Evolutionary conservation across 2,888 invertebrate genomes (phyloP).

Genomic region (Drosophila imparisetae): DNA sequence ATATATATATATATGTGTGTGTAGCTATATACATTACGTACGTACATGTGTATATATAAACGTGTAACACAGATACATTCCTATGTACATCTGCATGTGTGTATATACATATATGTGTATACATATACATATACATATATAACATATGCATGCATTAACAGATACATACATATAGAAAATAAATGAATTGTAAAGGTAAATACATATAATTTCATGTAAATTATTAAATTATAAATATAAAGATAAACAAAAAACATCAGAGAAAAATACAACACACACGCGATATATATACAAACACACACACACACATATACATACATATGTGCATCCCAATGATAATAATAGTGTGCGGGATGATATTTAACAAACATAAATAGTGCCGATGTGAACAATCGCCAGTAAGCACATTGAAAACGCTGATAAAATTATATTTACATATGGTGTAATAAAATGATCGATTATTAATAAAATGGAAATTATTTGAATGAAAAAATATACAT

Average conservation of each 20-base stretch:
- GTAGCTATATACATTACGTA: constrained; percentile 7
- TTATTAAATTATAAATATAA: constrained; percentile 52
- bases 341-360: constrained; percentile 33
- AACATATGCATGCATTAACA: constrained; percentile 14
- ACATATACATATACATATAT: constrained; percentile 24
- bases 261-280: constrained; percentile 16
- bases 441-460: constrained; percentile 76
- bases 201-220: constrained; percentile 67
- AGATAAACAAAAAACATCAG: constrained; percentile 5
- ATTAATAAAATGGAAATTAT: constrained; percentile 68
- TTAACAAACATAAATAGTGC: constrained; percentile 21
- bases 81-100: constrained; percentile 38
- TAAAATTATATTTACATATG: constrained; percentile 77
- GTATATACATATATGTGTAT: constrained; percentile 31
- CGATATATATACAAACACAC: constrained; percentile 27
- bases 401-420: constrained; percentile 56
- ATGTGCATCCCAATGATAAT: constrained; percentile 43
- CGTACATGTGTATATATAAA: constrained; percentile 30
- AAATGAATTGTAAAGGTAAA: constrained; percentile 46
- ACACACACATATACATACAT: constrained; percentile 13
- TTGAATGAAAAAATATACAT: constrained; percentile 47
- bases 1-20: constrained; percentile 16
- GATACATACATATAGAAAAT: constrained; percentile 39
- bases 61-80: constrained; percentile 17
- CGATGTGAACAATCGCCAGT: constrained; percentile 12